Evolutionary conservation across 2,113 vertebrate species (phyloP), one percentile per base, ranked within the genome.

Genomic region (Galemys pyrenaicus): DNA sequence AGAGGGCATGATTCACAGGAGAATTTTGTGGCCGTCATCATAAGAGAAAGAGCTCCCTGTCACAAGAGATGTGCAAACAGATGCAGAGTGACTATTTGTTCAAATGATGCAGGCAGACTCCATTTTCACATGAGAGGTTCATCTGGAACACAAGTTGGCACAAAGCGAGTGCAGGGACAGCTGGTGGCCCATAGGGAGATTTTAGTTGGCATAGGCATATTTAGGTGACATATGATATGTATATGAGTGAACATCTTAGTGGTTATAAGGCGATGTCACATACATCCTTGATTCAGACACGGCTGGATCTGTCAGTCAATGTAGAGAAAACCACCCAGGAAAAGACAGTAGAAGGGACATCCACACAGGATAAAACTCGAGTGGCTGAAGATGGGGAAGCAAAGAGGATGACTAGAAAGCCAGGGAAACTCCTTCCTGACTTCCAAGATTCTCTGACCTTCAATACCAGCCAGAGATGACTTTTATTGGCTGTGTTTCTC

Each of bases 401-500:
- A 7, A 32, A 0, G 22, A 17, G 6, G 13, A 64, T 5, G 62
- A 58, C 37, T 1, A 16, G 41, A 79, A 80, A 65, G 87, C n/a
- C 22, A 68, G 58, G 35, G 74, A 71, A 4, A 2, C 44, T 7
- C 64, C 64, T 79, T 32, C 44, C 46, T 54, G 28, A 60, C 39
- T 82, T 35, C 44, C 46, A 68, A 88, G 37, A 30, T 26, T 39
- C 68, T 19, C 35, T 3, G 8, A 30, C 20, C 30, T 67, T 44
- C 39, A 26, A 1, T 4, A 12, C 4, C 28, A 51, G 70, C 6
- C 51, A 30, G 32, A 79, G 19, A 19, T 37, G 22, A 46, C 49
- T 49, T 92, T 2, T 56, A 2, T 58, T 15, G 62, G 91, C 93
- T 77, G 28, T 64, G 68, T 49, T 89, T 71, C 46, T 91, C 74